These are phyloP conservation scores for Sphaeridia pumilis DNA, from an alignment of 2,888 invertebrate genomes.

Conservation along the genomic window DNA sequence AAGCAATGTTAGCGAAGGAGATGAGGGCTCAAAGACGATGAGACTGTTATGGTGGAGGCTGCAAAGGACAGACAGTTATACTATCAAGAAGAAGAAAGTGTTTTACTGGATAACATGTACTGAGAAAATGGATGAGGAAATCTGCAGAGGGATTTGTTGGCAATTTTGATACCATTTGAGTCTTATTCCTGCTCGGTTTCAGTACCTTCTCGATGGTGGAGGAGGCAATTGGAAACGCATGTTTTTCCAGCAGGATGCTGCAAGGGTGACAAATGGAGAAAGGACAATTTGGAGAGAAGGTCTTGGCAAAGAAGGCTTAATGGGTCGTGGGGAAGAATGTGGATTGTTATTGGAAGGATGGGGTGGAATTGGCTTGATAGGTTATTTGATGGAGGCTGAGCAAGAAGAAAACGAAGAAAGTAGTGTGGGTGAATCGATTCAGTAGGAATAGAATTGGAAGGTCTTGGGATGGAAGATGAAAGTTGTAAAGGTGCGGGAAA, in stretches of 20 bases:
- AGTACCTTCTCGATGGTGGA: neutral
- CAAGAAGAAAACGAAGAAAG: neutral
- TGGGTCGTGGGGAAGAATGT: neutral
- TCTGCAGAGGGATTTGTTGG: neutral
- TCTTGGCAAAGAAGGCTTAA: neutral
- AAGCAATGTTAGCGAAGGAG: neutral
- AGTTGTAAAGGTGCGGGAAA: neutral
- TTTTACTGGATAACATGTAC: neutral
- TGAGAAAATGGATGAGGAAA: too few relatives aligned
- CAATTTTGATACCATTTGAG: too few relatives aligned
- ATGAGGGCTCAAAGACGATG: neutral
- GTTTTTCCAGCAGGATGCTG: too few relatives aligned
- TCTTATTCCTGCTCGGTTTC: too few relatives aligned
- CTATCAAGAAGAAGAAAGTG: neutral
- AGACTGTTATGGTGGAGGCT: neutral
- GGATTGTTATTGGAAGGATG: neutral
- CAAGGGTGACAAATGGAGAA: neutral
- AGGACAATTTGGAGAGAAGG: neutral
- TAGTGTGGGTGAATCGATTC: neutral
- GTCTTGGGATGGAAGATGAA: neutral
- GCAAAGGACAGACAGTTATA: neutral
- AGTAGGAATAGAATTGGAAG: neutral
- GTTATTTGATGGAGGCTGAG: neutral
- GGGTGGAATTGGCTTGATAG: neutral
- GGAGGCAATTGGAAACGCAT: neutral